phyloP scores from a whole-genome alignment of 2,113 vertebrate species.

The Lepidothrix coronata region DNA sequence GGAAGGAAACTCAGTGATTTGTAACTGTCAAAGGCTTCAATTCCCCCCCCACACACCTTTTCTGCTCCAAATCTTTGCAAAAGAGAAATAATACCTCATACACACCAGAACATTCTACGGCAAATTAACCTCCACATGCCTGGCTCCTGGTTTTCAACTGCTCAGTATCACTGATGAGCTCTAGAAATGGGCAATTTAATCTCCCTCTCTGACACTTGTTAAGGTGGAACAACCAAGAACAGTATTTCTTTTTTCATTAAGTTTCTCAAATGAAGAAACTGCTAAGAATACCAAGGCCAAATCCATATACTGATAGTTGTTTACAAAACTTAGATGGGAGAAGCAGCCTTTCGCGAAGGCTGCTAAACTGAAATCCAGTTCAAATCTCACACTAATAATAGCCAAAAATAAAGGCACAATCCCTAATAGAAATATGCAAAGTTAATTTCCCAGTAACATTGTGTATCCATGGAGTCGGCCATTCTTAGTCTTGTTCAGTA shows the following conservation, averaged over 20 bases:
- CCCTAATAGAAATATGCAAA: neutral
- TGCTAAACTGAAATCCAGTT: neutral
- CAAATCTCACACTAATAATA: neutral
- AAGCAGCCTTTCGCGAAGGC: neutral
- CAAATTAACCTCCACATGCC: neutral
- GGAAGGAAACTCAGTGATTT: too few species aligned
- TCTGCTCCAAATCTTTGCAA: neutral
- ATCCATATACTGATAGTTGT: neutral
- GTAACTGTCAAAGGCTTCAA: neutral
- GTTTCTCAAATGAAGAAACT: neutral
- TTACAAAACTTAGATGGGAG: neutral
- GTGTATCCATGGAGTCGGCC: neutral
- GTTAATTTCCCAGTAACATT: neutral
- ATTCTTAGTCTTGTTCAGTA: neutral
- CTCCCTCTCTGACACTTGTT: neutral
- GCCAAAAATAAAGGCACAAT: neutral
- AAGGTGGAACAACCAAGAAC: neutral
- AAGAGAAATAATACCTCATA: neutral
- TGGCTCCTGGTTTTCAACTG: neutral
- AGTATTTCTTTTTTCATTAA: neutral
- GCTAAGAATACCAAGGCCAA: neutral
- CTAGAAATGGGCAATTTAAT: neutral
- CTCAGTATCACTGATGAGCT: neutral
- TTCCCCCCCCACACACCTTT: fast-evolving
- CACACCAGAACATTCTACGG: fast-evolving